Evolutionary conservation across 2,113 vertebrate species (phyloP).

Genomic region (Stegostoma tigrinum): DNA sequence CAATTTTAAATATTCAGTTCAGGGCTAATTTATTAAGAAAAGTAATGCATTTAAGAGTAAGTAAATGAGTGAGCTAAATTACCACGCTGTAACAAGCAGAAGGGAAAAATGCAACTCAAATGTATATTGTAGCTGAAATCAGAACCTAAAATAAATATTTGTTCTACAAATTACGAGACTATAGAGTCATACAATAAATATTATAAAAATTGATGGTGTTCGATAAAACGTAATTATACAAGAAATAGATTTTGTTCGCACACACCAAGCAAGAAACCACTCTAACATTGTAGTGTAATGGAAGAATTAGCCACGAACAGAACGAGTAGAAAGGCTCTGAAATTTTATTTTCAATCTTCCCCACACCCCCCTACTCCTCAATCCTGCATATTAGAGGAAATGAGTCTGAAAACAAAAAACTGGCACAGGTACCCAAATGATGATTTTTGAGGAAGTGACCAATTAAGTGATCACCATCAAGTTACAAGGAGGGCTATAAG

Average conservation of each 20-base stretch:
- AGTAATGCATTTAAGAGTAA: background rate
- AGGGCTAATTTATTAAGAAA: background rate
- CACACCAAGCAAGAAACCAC: background rate
- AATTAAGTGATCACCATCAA: no score
- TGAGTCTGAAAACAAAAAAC: no score
- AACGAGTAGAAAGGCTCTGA: no score
- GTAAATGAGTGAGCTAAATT: background rate
- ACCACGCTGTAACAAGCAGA: background rate
- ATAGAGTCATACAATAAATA: background rate
- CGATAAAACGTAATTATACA: background rate
- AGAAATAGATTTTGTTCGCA: background rate
- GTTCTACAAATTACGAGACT: background rate
- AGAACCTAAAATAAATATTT: background rate
- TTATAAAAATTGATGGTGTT: background rate
- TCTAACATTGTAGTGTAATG: background rate
- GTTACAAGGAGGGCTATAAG: no score
- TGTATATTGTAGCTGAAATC: background rate
- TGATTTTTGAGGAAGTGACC: no score
- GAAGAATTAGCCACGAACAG: background rate
- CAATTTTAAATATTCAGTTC: background rate
- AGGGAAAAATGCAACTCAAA: background rate
- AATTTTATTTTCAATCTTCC: no score
- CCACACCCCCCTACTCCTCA: no score
- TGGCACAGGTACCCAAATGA: no score
- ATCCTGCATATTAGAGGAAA: no score